These are phyloP conservation scores for Dryococelus australis DNA, from an alignment of 2,888 invertebrate genomes.

Conservation along the genomic window DNA sequence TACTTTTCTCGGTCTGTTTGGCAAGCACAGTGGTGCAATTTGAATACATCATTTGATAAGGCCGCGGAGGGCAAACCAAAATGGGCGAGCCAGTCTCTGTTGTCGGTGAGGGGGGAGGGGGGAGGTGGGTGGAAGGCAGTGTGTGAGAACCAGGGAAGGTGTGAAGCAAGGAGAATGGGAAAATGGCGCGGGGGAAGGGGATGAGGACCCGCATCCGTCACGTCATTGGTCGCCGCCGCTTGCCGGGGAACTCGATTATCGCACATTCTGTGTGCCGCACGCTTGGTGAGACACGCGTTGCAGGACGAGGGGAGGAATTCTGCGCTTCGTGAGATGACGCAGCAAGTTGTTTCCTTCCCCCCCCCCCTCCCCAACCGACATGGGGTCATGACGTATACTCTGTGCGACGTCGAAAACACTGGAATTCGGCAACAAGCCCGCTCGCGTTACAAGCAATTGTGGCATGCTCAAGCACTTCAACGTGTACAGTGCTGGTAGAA, in stretches of 20 bases:
- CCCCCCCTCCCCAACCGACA: too few relatives aligned
- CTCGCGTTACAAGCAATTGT: too few relatives aligned
- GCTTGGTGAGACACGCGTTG: background rate
- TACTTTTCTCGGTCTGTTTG: background rate
- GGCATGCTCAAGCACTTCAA: too few relatives aligned
- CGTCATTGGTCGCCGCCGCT: background rate
- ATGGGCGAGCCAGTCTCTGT: background rate
- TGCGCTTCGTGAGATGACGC: background rate
- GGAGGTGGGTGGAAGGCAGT: background rate
- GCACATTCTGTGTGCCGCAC: background rate
- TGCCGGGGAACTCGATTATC: background rate
- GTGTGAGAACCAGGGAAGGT: background rate
- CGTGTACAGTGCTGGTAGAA: too few relatives aligned
- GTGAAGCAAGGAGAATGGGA: background rate
- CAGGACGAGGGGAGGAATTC: background rate
- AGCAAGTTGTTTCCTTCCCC: background rate
- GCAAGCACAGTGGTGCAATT: background rate
- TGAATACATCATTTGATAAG: slow-evolving; percentile 16
- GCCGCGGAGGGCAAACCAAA: background rate
- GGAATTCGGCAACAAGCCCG: too few relatives aligned
- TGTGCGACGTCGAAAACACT: too few relatives aligned
- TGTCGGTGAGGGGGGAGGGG: background rate
- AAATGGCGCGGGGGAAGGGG: too few relatives aligned
- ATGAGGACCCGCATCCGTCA: background rate
- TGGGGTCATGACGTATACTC: too few relatives aligned